A percentile compares a stretch with the other conserved stretches of the same genome.
These are phyloP conservation scores for Drosophila flavopinicola DNA, from an alignment of 2,888 invertebrate genomes.

Conservation along the genomic window DNA sequence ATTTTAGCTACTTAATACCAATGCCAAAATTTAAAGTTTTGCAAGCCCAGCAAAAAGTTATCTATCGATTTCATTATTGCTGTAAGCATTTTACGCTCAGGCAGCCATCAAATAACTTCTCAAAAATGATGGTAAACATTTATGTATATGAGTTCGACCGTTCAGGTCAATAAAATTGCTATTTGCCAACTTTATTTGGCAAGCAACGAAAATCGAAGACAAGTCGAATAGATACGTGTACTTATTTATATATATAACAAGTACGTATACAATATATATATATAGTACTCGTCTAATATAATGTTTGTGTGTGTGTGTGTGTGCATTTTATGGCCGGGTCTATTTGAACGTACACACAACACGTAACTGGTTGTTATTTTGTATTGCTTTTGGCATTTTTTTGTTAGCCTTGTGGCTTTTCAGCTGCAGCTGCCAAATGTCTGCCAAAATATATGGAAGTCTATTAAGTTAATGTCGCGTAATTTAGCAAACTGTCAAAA, in stretches of 20 bases:
- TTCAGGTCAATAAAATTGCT: slow-evolving; percentile 46
- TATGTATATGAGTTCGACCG: neutral
- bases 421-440: slow-evolving; percentile 71
- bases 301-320: slow-evolving; percentile 6
- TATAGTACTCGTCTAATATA: neutral
- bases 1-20: too few relatives aligned
- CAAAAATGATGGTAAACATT: slow-evolving; percentile 33
- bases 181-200: slow-evolving; percentile 16
- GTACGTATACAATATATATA: neutral
- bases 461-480: slow-evolving; percentile 79
- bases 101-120: slow-evolving; percentile 7
- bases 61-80: too few relatives aligned
- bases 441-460: slow-evolving; percentile 68
- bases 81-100: slow-evolving; percentile 1
- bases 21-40: too few relatives aligned
- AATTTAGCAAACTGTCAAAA: slow-evolving; percentile 80
- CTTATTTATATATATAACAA: too few relatives aligned
- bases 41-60: too few relatives aligned
- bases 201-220: neutral
- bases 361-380: slow-evolving; percentile 52
- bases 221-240: slow-evolving; percentile 5
- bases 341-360: slow-evolving; percentile 35
- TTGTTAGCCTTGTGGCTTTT: slow-evolving; percentile 30
- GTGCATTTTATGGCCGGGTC: slow-evolving; percentile 33
- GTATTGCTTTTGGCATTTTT: slow-evolving; percentile 50